Conservation (phyloP, 2,888 invertebrate genomes). For the Beris morrisii region DNA sequence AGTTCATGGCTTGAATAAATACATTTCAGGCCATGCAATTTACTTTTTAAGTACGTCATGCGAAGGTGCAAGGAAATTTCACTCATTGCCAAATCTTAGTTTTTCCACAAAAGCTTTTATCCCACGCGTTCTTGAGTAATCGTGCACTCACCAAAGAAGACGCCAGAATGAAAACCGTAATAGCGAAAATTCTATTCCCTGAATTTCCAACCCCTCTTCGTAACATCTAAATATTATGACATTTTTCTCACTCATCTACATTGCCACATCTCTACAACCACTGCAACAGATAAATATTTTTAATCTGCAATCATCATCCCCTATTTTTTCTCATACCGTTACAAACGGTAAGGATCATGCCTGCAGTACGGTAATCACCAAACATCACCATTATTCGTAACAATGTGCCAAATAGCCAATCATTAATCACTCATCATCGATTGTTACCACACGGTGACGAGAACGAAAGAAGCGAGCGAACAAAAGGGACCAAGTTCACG, state of each 20-base stretch:
- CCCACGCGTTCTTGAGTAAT: too few relatives aligned
- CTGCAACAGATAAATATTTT: neutral
- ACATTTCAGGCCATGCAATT: too few relatives aligned
- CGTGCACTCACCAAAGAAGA: too few relatives aligned
- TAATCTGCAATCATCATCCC: neutral
- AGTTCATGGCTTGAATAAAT: too few relatives aligned
- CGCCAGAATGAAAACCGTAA: too few relatives aligned
- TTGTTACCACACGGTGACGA: conserved; percentile 22
- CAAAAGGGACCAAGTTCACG: neutral
- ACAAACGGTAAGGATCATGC: too few relatives aligned
- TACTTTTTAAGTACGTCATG: too few relatives aligned
- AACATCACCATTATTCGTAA: conserved; percentile 18
- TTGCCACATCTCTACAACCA: neutral
- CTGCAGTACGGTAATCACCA: conserved; percentile 13
- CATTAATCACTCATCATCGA: conserved; percentile 37
- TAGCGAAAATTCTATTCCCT: too few relatives aligned
- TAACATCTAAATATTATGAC: conserved; percentile 15
- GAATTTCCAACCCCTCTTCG: neutral
- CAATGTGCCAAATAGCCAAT: conserved; percentile 34
- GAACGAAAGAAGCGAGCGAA: too few relatives aligned
- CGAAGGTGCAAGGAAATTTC: too few relatives aligned
- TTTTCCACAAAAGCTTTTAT: too few relatives aligned
- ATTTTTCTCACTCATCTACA: conserved; percentile 7
- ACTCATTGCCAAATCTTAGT: too few relatives aligned
- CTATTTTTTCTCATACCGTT: neutral